A percentile compares a stretch with the other conserved stretches of the same genome.
phyloP scores from a whole-genome alignment of 2,888 invertebrate genomes.

The Epirrhoe tristata region DNA sequence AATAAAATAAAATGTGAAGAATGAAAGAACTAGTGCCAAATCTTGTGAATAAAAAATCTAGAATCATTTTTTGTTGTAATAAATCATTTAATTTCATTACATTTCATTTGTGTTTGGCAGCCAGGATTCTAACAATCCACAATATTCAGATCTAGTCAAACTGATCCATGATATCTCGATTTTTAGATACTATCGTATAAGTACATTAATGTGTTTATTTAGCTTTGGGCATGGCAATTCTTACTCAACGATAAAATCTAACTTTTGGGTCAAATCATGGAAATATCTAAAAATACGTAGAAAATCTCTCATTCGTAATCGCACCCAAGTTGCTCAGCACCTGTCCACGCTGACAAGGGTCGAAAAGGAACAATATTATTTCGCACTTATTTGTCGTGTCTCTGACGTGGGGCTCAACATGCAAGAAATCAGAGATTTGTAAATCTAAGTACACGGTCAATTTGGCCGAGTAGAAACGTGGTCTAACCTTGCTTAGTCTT shows the following conservation, averaged over 20 bases:
- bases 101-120: no score
- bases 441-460: neutral
- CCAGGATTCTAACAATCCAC: no score
- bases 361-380: slow-evolving; percentile 32
- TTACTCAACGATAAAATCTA: neutral
- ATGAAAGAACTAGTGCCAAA: no score
- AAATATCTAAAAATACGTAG: slow-evolving; percentile 2
- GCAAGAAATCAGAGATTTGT: slow-evolving; percentile 17
- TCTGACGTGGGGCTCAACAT: slow-evolving; percentile 32
- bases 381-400: slow-evolving; percentile 37
- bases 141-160: no score
- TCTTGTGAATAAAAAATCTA: no score
- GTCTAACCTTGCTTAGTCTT: no score
- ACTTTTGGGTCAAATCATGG: neutral
- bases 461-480: neutral
- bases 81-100: no score
- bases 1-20: no score
- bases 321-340: slow-evolving; percentile 35
- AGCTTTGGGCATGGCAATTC: neutral
- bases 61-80: no score
- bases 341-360: slow-evolving; percentile 41
- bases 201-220: no score
- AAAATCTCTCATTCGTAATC: slow-evolving; percentile 30
- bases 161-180: no score
- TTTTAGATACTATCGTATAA: no score